phyloP scores from a whole-genome alignment of 2,888 invertebrate species.

The Idaea biselata region DNA sequence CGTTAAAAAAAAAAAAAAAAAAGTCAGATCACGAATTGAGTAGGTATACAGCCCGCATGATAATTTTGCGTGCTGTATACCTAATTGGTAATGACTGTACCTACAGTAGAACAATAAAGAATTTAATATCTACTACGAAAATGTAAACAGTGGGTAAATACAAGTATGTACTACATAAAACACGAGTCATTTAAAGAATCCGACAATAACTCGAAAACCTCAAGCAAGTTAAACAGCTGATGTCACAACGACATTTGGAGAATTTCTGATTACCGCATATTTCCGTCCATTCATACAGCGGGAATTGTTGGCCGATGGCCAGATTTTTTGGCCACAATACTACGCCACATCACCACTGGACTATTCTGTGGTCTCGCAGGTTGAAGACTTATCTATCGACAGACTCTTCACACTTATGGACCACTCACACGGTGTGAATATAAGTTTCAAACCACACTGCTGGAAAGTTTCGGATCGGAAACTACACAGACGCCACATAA shows the following conservation, averaged over 20 bases:
- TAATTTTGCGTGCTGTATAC: no score
- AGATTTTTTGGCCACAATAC: conserved; percentile 30
- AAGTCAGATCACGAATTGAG: no score
- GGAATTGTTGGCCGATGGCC: conserved; percentile 33
- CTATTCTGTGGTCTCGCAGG: neutral
- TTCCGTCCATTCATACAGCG: conserved; percentile 32
- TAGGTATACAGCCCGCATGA: no score
- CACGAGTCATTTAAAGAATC: conserved; percentile 6
- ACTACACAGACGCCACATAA: no score
- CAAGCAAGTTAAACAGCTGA: neutral
- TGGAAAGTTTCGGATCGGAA: no score
- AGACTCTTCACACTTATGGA: neutral
- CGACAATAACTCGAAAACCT: conserved; percentile 4
- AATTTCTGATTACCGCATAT: conserved; percentile 9
- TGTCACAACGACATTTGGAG: neutral
- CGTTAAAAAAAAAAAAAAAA: no score
- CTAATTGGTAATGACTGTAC: no score
- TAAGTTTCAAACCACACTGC: no score
- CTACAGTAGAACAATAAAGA: no score
- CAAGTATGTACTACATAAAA: neutral
- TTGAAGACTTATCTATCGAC: neutral
- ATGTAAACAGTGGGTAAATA: no score
- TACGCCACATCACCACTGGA: neutral
- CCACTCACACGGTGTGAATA: neutral
- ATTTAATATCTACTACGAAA: no score